Conservation (phyloP, 2,888 invertebrate species). For the Peribatodes rhomboidaria region DNA sequence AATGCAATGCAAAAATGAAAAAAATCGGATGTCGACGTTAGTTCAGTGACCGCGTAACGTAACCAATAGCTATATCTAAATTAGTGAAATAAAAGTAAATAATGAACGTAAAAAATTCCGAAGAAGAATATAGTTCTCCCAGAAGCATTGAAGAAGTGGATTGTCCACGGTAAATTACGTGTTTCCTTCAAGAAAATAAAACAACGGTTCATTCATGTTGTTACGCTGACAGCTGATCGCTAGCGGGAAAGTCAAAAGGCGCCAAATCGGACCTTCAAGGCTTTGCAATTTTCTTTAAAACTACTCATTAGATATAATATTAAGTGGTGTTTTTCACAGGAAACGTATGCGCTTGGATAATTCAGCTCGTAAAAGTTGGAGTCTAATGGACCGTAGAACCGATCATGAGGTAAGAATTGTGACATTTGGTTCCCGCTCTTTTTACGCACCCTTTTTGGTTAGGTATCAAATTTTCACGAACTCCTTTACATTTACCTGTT, state of each 20-base stretch:
- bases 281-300: neutral
- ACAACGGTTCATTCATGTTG: slow-evolving; percentile 48
- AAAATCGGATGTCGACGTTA: slow-evolving; percentile 9
- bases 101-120: slow-evolving; percentile 66
- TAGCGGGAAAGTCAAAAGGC: slow-evolving; percentile 82
- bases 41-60: slow-evolving; percentile 39
- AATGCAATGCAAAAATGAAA: neutral
- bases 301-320: slow-evolving; percentile 19
- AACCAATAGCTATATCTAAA: slow-evolving; percentile 9
- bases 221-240: slow-evolving; percentile 79
- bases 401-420: slow-evolving; percentile 74
- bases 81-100: slow-evolving; percentile 41
- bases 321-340: slow-evolving; percentile 61
- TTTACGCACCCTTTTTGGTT: slow-evolving; percentile 63
- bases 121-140: slow-evolving; percentile 61
- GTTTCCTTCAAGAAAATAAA: slow-evolving; percentile 47
- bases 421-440: slow-evolving; percentile 67
- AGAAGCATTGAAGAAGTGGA: slow-evolving; percentile 61
- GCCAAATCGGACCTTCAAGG: slow-evolving; percentile 58
- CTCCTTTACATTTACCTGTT: neutral
- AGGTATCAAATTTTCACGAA: slow-evolving; percentile 35
- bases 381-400: slow-evolving; percentile 77
- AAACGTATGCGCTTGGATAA: slow-evolving; percentile 71
- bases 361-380: slow-evolving; percentile 76
- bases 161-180: slow-evolving; percentile 69